A percentile compares a stretch with the other conserved stretches of the same genome.
These are phyloP conservation scores for Camponotus floridanus DNA, from an alignment of 1,140 invertebrate species.

Conservation along the genomic window DNA sequence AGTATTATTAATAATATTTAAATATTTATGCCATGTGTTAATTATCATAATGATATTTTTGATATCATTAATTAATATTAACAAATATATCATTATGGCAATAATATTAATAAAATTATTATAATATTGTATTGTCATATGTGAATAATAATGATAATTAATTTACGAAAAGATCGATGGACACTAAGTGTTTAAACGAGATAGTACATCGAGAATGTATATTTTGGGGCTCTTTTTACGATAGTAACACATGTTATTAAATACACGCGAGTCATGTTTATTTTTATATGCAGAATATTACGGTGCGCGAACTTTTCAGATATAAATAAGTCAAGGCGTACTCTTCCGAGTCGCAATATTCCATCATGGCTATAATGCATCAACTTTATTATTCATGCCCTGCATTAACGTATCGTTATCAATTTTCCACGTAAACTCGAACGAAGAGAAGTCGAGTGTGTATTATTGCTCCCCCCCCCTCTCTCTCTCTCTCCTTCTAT, in stretches of 20 bases:
- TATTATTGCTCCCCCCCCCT: no score
- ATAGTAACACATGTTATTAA: slow-evolving; percentile 22
- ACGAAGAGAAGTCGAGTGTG: background rate
- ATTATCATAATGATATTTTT: no score
- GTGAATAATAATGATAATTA: background rate
- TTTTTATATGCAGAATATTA: slow-evolving; percentile 41
- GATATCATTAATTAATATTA: no score
- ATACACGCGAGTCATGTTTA: slow-evolving; percentile 20
- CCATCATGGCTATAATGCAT: slow-evolving; percentile 29
- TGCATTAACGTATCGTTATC: slow-evolving; percentile 44
- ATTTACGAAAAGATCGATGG: background rate
- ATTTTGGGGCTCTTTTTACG: background rate
- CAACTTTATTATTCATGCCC: slow-evolving; percentile 47
- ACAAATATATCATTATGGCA: no score
- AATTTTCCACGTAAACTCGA: slow-evolving; percentile 34
- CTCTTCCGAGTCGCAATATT: slow-evolving; percentile 39
- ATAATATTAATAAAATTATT: no score
- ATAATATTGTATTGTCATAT: no score
- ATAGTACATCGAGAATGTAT: background rate
- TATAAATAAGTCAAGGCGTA: slow-evolving; percentile 45
- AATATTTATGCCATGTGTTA: no score
- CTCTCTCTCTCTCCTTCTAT: background rate
- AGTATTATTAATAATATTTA: no score
- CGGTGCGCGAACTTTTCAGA: slow-evolving; percentile 8
- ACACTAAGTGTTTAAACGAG: background rate